Evolutionary conservation across 2,797 vertebrate genomes (phyloP).

Genomic region (Falco cherrug): DNA sequence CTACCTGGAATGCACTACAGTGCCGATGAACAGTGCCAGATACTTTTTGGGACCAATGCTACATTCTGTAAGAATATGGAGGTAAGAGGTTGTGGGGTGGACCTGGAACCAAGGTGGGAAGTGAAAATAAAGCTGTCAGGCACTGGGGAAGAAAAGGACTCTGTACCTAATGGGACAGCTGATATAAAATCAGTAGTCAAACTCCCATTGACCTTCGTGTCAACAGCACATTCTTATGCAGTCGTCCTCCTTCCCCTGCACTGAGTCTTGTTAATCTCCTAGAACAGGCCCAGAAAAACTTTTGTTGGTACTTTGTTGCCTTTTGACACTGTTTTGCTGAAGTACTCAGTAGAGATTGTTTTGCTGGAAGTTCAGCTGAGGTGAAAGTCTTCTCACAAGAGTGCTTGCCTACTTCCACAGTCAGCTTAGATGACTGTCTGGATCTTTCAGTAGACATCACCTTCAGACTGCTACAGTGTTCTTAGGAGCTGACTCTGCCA

Average conservation of each 20-base stretch:
- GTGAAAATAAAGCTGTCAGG: not conserved
- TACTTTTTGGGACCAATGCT: slow-evolving; percentile 95
- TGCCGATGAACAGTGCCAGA: slow-evolving; percentile 94
- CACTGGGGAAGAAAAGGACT: not conserved
- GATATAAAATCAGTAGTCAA: not conserved
- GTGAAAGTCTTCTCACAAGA: slow-evolving; percentile 9
- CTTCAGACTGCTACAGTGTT: not conserved
- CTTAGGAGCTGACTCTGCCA: not conserved
- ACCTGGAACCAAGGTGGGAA: not conserved
- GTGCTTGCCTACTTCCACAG: not conserved
- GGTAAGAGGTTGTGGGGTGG: slow-evolving; percentile 73
- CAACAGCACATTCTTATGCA: not conserved
- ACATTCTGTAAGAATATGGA: slow-evolving; percentile 97
- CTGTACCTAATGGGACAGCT: not conserved
- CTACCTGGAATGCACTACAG: slow-evolving; percentile 98
- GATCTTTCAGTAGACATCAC: not conserved
- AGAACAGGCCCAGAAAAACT: not conserved
- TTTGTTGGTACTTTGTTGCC: not conserved
- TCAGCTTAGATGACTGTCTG: not conserved
- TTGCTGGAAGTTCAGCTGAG: slow-evolving; percentile 38
- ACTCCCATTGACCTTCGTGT: not conserved
- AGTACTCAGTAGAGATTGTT: not conserved
- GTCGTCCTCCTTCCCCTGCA: not conserved
- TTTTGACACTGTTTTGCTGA: not conserved
- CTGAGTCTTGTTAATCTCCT: not conserved